These are phyloP conservation scores for Falco concolor DNA, from an alignment of 2,797 vertebrate species.

Conservation along the genomic window DNA sequence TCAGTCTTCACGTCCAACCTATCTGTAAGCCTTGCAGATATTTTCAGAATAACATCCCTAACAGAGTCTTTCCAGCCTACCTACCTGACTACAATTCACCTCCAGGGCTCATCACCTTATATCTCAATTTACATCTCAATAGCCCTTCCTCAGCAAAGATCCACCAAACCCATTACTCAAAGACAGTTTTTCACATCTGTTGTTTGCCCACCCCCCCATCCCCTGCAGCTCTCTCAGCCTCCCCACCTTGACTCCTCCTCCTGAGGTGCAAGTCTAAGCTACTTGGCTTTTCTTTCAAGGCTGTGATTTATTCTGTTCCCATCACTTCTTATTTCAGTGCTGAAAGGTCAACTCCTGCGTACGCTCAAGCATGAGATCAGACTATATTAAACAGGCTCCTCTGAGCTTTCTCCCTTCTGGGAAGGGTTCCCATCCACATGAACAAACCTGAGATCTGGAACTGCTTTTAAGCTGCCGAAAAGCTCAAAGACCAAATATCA, in stretches of 20 bases:
- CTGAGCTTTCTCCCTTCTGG: slow-evolving; percentile 30
- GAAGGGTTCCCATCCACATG: slow-evolving; percentile 23
- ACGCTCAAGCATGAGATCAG: slow-evolving; percentile 51
- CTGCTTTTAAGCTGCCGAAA: neutral
- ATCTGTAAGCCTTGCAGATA: neutral
- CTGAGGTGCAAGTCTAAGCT: neutral
- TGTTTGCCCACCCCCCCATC: neutral
- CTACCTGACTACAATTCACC: neutral
- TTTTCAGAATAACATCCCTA: neutral
- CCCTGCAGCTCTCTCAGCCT: neutral
- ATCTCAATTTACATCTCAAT: neutral
- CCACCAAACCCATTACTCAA: neutral
- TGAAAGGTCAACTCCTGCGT: slow-evolving; percentile 40
- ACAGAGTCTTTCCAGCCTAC: neutral
- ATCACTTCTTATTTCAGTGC: slow-evolving; percentile 38
- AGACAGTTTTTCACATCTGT: neutral
- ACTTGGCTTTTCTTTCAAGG: neutral
- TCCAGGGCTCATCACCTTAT: neutral
- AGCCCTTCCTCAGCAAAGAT: neutral
- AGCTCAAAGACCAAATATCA: neutral
- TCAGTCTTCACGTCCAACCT: neutral
- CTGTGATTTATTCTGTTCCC: slow-evolving; percentile 34
- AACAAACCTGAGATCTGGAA: slow-evolving; percentile 9
- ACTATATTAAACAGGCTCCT: slow-evolving; percentile 29
- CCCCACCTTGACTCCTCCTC: neutral